These are phyloP conservation scores for Eugnorisma glareosa DNA, from an alignment of 2,888 invertebrate genomes.

Conservation along the genomic window DNA sequence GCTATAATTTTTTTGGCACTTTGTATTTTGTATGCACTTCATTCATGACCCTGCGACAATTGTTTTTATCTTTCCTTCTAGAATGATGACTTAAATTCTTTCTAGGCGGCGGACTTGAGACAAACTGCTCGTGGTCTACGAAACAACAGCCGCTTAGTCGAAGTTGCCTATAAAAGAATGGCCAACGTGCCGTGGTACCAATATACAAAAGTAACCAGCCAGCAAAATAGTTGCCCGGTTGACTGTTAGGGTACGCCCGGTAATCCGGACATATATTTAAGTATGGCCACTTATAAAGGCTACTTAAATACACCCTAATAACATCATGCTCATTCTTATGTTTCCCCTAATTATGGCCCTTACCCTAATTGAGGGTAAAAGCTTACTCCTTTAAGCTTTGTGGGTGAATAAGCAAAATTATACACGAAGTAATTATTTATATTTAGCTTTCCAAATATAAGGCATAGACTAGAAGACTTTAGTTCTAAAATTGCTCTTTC, in stretches of 20 bases:
- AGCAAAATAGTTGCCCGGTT: background rate
- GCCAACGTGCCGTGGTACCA: background rate
- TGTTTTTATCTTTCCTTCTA: too few relatives aligned
- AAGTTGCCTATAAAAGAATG: background rate
- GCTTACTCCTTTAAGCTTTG: conserved; percentile 19
- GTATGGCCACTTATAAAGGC: background rate
- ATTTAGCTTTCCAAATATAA: background rate
- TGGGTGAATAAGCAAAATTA: background rate
- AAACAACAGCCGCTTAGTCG: background rate
- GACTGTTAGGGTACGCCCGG: background rate
- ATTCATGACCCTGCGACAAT: too few relatives aligned
- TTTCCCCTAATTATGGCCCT: background rate
- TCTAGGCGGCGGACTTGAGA: background rate
- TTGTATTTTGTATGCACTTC: too few relatives aligned
- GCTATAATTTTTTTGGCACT: too few relatives aligned
- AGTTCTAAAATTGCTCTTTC: background rate
- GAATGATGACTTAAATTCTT: background rate
- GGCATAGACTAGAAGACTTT: background rate
- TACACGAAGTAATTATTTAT: background rate
- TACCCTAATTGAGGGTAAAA: background rate
- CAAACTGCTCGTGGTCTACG: background rate
- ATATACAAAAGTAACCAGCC: background rate
- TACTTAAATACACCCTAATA: conserved; percentile 13
- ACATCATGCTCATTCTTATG: conserved; percentile 1
- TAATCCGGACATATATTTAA: background rate